phyloP scores from a whole-genome alignment of 2,888 invertebrate species.

The Bellardia pandia region DNA sequence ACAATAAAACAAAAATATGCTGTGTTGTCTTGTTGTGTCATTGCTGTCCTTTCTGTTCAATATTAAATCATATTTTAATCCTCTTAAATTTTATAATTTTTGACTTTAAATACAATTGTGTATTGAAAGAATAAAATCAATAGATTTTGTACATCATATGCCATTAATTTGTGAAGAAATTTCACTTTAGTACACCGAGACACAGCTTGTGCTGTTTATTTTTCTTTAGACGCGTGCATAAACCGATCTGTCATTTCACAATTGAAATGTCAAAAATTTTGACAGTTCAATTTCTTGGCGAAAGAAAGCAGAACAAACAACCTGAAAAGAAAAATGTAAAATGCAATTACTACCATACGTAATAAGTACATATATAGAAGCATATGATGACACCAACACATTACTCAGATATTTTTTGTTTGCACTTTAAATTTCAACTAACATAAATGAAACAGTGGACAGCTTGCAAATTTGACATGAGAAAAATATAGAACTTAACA shows the following conservation, averaged over 20 bases:
- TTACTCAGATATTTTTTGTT: background rate
- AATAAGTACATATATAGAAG: constrained; percentile 39
- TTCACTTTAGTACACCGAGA: constrained; percentile 3
- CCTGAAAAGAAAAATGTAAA: constrained; percentile 43
- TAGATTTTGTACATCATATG: constrained; percentile 63
- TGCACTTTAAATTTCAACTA: constrained; percentile 10
- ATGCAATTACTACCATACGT: constrained; percentile 55
- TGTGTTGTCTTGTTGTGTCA: constrained; percentile 52
- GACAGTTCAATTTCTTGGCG: constrained; percentile 81
- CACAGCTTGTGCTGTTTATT: constrained; percentile 48
- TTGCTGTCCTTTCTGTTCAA: constrained; percentile 8
- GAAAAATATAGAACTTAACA: no score
- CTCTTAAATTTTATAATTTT: constrained; percentile 65
- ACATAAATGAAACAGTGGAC: constrained; percentile 36
- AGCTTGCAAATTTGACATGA: no score
- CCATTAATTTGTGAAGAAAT: constrained; percentile 45
- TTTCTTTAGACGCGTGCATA: constrained; percentile 68
- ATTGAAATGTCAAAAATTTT: constrained; percentile 84
- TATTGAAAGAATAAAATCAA: constrained; percentile 36
- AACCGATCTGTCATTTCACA: constrained; percentile 76
- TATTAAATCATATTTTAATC: constrained; percentile 67
- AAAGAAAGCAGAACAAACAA: constrained; percentile 49
- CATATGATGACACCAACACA: constrained; percentile 69
- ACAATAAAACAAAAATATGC: constrained; percentile 21
- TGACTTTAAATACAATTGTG: constrained; percentile 59